A percentile compares a stretch with the other conserved stretches of the same genome.
Conservation (phyloP, 2,888 invertebrate species). For the Rhyacophila evoluta region DNA sequence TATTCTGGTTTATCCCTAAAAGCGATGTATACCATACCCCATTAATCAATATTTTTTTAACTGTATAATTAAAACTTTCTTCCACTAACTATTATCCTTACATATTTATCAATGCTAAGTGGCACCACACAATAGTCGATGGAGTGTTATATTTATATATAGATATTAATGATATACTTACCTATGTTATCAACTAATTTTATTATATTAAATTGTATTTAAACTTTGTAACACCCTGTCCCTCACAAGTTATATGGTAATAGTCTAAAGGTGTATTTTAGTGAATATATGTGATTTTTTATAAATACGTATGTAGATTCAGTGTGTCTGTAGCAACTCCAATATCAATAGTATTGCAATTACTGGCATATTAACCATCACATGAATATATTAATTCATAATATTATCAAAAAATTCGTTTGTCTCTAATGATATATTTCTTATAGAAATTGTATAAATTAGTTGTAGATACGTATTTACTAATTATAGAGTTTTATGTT, state of each 20-base stretch:
- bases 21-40: not conserved
- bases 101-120: not conserved
- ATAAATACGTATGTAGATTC: not conserved
- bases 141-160: not conserved
- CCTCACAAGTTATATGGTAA: not conserved
- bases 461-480: not conserved
- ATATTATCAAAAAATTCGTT: not conserved
- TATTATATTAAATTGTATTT: not conserved
- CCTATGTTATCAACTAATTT: not conserved
- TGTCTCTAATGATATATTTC: slow-evolving; percentile 17
- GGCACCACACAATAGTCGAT: not conserved
- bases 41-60: not conserved
- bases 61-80: not conserved
- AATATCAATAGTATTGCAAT: not conserved
- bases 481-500: slow-evolving; percentile 27
- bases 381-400: not conserved
- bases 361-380: not conserved
- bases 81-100: not conserved
- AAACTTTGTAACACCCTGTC: not conserved
- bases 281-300: not conserved
- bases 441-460: slow-evolving; percentile 9
- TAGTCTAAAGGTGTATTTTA: not conserved
- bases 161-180: not conserved
- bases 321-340: not conserved
- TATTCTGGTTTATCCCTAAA: not conserved